A percentile compares a stretch with the other conserved stretches of the same genome.
phyloP scores from a whole-genome alignment of 2,888 invertebrate genomes.

The Caenorhabditis auriculariae region DNA sequence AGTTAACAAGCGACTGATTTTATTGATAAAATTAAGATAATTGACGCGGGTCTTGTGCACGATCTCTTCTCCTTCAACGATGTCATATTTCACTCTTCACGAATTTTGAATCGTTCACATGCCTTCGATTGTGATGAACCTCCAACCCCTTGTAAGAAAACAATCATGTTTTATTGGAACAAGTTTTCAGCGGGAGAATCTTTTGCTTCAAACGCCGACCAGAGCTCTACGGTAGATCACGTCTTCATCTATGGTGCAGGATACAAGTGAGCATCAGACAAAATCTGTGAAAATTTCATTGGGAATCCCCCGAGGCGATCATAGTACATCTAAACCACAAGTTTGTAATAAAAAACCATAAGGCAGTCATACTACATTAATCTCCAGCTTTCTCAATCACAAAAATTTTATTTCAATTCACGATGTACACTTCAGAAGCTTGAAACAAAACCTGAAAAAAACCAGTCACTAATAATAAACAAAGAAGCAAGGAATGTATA shows the following conservation, averaged over 20 bases:
- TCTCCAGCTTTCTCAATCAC: too few relatives aligned
- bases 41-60: slow-evolving; percentile 69
- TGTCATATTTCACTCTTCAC: slow-evolving; percentile 58
- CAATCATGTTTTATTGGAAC: not conserved
- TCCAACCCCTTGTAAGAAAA: slow-evolving; percentile 31
- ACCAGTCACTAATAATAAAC: too few relatives aligned
- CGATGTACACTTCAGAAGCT: too few relatives aligned
- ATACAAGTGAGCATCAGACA: slow-evolving; percentile 15
- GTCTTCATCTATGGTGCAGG: slow-evolving; percentile 49
- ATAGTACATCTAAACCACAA: too few relatives aligned
- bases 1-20: not conserved
- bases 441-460: too few relatives aligned
- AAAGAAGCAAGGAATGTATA: not conserved
- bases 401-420: too few relatives aligned
- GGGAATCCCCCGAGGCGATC: too few relatives aligned
- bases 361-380: too few relatives aligned
- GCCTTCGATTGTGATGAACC: slow-evolving; percentile 49
- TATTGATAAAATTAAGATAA: slow-evolving; percentile 51
- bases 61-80: slow-evolving; percentile 60
- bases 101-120: slow-evolving; percentile 57
- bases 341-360: too few relatives aligned
- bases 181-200: slow-evolving; percentile 33
- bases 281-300: not conserved
- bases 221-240: slow-evolving; percentile 51
- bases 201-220: slow-evolving; percentile 44